Evolutionary conservation across 2,113 vertebrate genomes (phyloP).

Genomic region (Muntiacus reevesi): DNA sequence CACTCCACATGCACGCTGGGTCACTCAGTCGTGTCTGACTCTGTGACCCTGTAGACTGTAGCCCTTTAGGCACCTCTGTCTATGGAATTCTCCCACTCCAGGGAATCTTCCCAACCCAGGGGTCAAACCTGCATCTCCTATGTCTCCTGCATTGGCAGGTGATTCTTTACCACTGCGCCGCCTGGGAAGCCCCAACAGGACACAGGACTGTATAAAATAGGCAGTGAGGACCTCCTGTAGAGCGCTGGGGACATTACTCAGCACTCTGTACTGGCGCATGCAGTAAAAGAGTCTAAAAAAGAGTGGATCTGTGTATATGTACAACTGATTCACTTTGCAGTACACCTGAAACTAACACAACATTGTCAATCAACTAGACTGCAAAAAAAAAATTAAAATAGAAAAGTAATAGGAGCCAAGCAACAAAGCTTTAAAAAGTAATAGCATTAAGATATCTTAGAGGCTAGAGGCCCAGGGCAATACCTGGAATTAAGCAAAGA

Average conservation of each 20-base stretch:
- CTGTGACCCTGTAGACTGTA: background rate
- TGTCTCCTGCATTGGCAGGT: background rate
- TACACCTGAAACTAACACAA: background rate
- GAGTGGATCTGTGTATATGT: background rate
- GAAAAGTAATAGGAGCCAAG: background rate
- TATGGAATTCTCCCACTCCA: background rate
- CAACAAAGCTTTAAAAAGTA: background rate
- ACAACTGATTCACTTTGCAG: background rate
- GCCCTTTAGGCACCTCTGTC: background rate
- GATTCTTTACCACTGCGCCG: background rate
- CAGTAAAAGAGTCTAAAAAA: background rate
- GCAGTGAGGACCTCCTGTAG: background rate
- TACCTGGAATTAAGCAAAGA: background rate
- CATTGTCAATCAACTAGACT: background rate
- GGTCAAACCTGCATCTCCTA: background rate
- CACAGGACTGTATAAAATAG: background rate
- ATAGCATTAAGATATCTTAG: background rate
- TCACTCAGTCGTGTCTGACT: background rate
- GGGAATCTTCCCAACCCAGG: background rate
- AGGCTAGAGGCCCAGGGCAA: background rate
- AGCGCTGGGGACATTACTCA: background rate
- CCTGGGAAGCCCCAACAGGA: background rate
- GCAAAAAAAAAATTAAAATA: background rate
- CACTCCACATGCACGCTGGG: background rate
- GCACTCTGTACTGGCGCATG: background rate